Conservation (phyloP, 2,113 vertebrate genomes). For the Nannobrachium achirus region DNA sequence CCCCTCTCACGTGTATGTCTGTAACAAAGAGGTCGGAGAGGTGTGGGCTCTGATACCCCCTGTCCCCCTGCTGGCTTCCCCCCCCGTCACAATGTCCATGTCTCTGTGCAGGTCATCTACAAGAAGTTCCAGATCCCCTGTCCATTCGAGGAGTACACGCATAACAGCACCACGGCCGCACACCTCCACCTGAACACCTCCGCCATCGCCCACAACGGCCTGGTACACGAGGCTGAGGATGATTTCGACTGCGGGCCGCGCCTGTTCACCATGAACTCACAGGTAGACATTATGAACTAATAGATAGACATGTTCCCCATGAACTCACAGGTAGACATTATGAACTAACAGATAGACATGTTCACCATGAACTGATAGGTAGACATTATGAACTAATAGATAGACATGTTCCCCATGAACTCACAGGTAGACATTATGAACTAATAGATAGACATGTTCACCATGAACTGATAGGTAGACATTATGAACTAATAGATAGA, state of each 20-base stretch:
- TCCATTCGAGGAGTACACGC: constrained; percentile 78
- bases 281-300: constrained; percentile 75
- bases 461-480: no score
- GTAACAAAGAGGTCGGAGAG: no score
- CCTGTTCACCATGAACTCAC: constrained; percentile 92
- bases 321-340: no score
- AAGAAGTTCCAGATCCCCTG: constrained; percentile 96
- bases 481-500: not conserved
- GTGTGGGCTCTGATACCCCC: no score
- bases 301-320: not conserved
- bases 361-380: no score
- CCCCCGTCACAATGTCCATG: no score
- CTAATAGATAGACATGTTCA: no score
- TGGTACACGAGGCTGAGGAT: constrained; percentile 55
- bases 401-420: not conserved
- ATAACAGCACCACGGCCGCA: constrained; percentile 80
- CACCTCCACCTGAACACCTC: constrained; percentile 47
- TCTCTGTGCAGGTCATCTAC: constrained; percentile 88
- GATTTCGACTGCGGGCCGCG: constrained; percentile 78
- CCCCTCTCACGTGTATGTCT: not conserved
- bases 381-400: not conserved
- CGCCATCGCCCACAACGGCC: constrained; percentile 57
- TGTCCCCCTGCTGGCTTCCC: no score
- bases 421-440: no score
- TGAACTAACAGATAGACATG: no score